Evolutionary conservation across 2,888 invertebrate species (phyloP).

Genomic region (Rhamnusium bicolor): DNA sequence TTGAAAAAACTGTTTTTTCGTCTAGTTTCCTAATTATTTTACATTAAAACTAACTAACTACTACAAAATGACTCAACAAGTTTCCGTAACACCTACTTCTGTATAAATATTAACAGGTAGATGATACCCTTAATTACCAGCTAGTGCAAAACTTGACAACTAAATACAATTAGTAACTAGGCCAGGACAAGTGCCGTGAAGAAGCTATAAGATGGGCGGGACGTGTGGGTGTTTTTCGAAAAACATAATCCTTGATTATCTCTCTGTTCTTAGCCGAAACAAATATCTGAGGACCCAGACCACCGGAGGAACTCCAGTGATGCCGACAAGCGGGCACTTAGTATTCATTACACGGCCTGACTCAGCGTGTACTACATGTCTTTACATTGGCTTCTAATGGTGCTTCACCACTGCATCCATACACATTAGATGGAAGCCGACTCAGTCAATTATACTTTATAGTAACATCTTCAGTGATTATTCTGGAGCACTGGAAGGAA

Average conservation of each 20-base stretch:
- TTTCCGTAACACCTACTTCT: not conserved
- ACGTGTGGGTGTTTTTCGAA: not conserved
- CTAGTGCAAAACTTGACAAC: not conserved
- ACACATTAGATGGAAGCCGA: conserved; percentile 30
- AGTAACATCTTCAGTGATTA: conserved; percentile 18
- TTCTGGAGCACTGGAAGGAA: not conserved
- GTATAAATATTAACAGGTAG: not conserved
- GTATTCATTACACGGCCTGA: conserved; percentile 58
- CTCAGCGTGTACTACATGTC: conserved; percentile 55
- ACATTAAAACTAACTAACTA: not conserved
- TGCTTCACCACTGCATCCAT: conserved; percentile 21
- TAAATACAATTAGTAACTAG: not conserved
- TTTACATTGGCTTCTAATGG: conserved; percentile 50
- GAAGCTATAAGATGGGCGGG: not conserved
- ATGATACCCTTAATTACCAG: not conserved
- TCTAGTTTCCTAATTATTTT: too few species aligned
- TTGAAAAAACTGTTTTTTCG: too few species aligned
- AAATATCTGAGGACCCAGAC: conserved; percentile 28
- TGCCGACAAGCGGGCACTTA: conserved; percentile 42
- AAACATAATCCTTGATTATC: not conserved
- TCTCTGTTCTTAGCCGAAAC: conserved; percentile 5
- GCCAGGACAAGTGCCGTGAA: conserved; percentile 7
- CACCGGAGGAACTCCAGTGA: conserved; percentile 30
- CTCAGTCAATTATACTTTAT: conserved; percentile 33
- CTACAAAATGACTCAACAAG: not conserved